Conservation (phyloP, 2,113 vertebrate genomes). For the Perca flavescens region DNA sequence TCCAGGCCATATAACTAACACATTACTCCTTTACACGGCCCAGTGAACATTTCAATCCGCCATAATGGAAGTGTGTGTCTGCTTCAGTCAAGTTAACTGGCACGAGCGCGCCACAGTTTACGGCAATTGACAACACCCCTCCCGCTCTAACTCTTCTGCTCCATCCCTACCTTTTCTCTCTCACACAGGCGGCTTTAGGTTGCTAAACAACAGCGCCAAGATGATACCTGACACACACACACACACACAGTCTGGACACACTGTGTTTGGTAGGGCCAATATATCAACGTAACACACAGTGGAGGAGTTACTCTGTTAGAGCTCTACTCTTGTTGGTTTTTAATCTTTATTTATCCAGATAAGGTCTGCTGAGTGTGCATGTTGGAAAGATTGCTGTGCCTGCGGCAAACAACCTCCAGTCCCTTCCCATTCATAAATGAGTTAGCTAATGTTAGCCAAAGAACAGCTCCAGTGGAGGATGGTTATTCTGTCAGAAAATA, state of each 20-base stretch:
- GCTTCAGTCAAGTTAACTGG: slow-evolving; percentile 60
- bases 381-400: slow-evolving; percentile 31
- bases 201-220: slow-evolving; percentile 31
- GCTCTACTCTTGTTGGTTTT: background rate
- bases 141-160: slow-evolving; percentile 8
- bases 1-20: slow-evolving; percentile 50
- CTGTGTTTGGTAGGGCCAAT: background rate
- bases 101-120: slow-evolving; percentile 26
- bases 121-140: slow-evolving; percentile 16
- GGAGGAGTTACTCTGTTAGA: background rate
- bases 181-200: slow-evolving; percentile 8
- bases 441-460: background rate
- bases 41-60: slow-evolving; percentile 74
- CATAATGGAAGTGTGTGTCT: slow-evolving; percentile 64
- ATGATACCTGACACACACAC: background rate
- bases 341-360: slow-evolving; percentile 42
- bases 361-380: slow-evolving; percentile 33
- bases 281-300: slow-evolving; percentile 20
- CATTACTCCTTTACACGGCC: slow-evolving; percentile 57
- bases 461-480: slow-evolving; percentile 1
- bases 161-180: slow-evolving; percentile 11
- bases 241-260: background rate
- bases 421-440: slow-evolving; percentile 1
- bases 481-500: background rate
- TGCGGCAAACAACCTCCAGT: slow-evolving; percentile 18